phyloP scores from a whole-genome alignment of 2,888 invertebrate genomes.

The Lampropteryx suffumata region DNA sequence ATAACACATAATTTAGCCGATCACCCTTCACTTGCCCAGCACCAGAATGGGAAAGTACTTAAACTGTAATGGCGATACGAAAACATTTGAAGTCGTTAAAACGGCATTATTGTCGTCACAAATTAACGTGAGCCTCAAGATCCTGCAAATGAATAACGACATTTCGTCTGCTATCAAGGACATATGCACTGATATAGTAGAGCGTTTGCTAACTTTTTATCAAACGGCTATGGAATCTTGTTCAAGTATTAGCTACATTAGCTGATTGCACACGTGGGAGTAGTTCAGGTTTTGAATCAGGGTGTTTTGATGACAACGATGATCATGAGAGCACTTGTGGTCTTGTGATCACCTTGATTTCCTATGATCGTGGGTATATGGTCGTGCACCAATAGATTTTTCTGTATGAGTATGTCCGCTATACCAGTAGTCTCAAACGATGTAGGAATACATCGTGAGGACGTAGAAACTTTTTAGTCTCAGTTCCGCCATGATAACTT shows the following conservation, averaged over 20 bases:
- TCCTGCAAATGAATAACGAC: slow-evolving; percentile 50
- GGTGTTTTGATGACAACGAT: too few relatives aligned
- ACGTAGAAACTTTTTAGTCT: slow-evolving; percentile 3
- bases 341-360: too few relatives aligned
- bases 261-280: too few relatives aligned
- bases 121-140: slow-evolving; percentile 56
- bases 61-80: slow-evolving; percentile 57
- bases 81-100: slow-evolving; percentile 68
- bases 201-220: too few relatives aligned
- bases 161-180: slow-evolving; percentile 41
- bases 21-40: slow-evolving; percentile 34
- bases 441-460: slow-evolving; percentile 12
- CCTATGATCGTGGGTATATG: too few relatives aligned
- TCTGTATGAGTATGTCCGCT: too few relatives aligned
- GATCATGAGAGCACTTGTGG: too few relatives aligned
- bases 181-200: background rate
- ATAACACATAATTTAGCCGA: slow-evolving; percentile 5
- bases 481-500: background rate
- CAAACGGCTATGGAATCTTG: too few relatives aligned
- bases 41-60: slow-evolving; percentile 34
- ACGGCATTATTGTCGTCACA: slow-evolving; percentile 62
- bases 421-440: too few relatives aligned
- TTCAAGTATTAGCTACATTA: too few relatives aligned
- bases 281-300: too few relatives aligned
- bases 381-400: too few relatives aligned